phyloP scores from a whole-genome alignment of 30 jellyfish, hydroid and myxozoan species.

The Sanderia malayensis region DNA sequence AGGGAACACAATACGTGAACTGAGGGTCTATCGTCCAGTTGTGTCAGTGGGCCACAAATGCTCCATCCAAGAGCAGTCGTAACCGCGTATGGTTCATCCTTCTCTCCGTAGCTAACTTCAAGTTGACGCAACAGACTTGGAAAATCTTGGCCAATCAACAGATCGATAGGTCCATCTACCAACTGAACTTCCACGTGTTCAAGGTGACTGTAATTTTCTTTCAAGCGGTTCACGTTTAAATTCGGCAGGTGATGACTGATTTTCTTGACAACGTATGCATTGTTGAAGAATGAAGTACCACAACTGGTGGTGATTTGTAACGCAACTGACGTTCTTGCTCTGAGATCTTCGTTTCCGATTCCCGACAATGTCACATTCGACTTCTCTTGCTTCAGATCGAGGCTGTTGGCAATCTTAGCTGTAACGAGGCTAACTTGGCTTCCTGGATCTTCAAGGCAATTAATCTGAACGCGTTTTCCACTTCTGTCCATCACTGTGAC shows the following conservation, averaged over 20 bases:
- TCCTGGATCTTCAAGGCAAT: conserved; percentile 37
- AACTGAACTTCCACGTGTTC: conserved; percentile 2
- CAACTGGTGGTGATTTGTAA: conserved; percentile 24
- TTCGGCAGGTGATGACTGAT: conserved; percentile 12
- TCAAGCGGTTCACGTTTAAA: too few relatives aligned
- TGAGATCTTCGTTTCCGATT: conserved; percentile 12
- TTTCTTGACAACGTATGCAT: conserved; percentile 12
- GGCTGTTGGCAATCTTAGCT: not conserved
- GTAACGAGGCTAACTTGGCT: conserved; percentile 32
- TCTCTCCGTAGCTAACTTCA: conserved; percentile 13
- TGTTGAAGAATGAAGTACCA: conserved; percentile 9
- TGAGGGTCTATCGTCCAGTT: conserved; percentile 1
- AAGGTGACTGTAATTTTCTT: conserved; percentile 21
- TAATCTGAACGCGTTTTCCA: conserved; percentile 12
- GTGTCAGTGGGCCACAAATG: conserved; percentile 27
- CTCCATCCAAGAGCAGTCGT: conserved; percentile 26
- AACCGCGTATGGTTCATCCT: conserved; percentile 26
- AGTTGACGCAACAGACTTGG: conserved; percentile 37
- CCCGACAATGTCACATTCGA: conserved; percentile 5
- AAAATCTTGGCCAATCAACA: conserved; percentile 25
- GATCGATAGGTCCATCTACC: conserved; percentile 18
- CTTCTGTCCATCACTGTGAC: conserved; percentile 33
- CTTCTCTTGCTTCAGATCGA: conserved; percentile 12
- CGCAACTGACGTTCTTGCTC: conserved; percentile 17
- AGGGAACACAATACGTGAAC: conserved; percentile 7